Percentiles rank a stretch among this genome's conserved stretches.
These are phyloP conservation scores for Palaemon carinicauda DNA, from an alignment of 1,140 invertebrate species.

Conservation along the genomic window DNA sequence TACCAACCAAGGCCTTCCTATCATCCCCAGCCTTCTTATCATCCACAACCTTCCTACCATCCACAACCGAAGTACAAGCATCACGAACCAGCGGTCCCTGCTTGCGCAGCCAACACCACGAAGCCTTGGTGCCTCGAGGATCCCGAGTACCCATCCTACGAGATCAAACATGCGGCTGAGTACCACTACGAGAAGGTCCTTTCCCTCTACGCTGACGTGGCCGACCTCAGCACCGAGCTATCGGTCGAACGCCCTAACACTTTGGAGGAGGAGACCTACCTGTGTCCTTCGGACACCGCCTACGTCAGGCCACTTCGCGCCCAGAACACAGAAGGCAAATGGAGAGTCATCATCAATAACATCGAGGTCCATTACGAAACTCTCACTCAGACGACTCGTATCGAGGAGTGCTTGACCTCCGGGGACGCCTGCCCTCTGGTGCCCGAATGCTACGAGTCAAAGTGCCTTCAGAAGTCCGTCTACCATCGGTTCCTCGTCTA, in stretches of 20 bases:
- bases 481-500: conserved; percentile 60
- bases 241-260: background rate
- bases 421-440: conserved; percentile 51
- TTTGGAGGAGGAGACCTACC: conserved; percentile 34
- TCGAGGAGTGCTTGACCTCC: conserved; percentile 57
- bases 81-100: conserved; percentile 38
- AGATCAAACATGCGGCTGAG: conserved; percentile 31
- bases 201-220: conserved; percentile 41
- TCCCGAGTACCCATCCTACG: conserved; percentile 60
- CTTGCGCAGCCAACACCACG: conserved; percentile 59
- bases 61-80: background rate
- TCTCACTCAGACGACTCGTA: conserved; percentile 60
- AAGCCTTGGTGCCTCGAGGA: conserved; percentile 62
- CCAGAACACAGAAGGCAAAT: conserved; percentile 59
- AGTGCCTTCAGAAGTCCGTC: conserved; percentile 62
- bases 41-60: background rate
- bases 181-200: conserved; percentile 31
- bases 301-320: conserved; percentile 60
- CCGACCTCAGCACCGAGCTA: conserved; percentile 37
- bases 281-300: conserved; percentile 36
- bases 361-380: conserved; percentile 59
- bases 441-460: conserved; percentile 61
- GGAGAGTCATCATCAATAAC: conserved; percentile 61
- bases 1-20: background rate
- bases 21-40: background rate